Evolutionary conservation across 2,797 vertebrate species (phyloP).

Genomic region (Tokudaia tokunoshimensis): DNA sequence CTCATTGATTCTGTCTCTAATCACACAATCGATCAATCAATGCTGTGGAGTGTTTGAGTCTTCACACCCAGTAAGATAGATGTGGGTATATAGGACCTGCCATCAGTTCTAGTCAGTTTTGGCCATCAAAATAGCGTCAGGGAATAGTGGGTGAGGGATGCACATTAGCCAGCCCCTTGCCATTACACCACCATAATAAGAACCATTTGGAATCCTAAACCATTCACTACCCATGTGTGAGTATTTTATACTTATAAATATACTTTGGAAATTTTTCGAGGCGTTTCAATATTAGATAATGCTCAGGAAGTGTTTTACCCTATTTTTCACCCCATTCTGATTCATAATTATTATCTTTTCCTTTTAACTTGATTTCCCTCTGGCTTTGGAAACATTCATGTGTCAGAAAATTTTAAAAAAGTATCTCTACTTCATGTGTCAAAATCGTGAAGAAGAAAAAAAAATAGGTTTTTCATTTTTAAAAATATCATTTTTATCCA

Average conservation of each 20-base stretch:
- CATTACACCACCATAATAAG: fast-evolving
- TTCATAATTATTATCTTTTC: not conserved
- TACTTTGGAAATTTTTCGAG: not conserved
- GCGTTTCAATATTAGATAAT: not conserved
- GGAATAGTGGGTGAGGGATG: not conserved
- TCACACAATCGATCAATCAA: not conserved
- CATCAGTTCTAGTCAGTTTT: not conserved
- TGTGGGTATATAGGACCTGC: not conserved
- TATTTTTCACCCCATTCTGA: conserved; percentile 61
- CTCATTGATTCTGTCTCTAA: not conserved
- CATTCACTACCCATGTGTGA: not conserved
- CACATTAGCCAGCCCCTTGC: not conserved
- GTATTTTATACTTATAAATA: not conserved
- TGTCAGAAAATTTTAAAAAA: conserved; percentile 53
- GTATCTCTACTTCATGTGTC: conserved; percentile 16
- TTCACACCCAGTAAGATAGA: not conserved
- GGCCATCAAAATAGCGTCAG: conserved; percentile 1
- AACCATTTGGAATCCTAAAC: not conserved
- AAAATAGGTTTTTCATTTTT: conserved; percentile 20
- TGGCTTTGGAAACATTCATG: not conserved
- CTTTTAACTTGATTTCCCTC: conserved; percentile 28
- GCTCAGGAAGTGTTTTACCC: not conserved
- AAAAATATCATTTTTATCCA: conserved; percentile 79
- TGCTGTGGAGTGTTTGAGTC: not conserved
- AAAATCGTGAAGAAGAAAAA: conserved; percentile 5